A percentile compares a stretch with the other conserved stretches of the same genome.
Evolutionary conservation across 2,797 vertebrate species (phyloP).

Genomic region (Echiichthys vipera): DNA sequence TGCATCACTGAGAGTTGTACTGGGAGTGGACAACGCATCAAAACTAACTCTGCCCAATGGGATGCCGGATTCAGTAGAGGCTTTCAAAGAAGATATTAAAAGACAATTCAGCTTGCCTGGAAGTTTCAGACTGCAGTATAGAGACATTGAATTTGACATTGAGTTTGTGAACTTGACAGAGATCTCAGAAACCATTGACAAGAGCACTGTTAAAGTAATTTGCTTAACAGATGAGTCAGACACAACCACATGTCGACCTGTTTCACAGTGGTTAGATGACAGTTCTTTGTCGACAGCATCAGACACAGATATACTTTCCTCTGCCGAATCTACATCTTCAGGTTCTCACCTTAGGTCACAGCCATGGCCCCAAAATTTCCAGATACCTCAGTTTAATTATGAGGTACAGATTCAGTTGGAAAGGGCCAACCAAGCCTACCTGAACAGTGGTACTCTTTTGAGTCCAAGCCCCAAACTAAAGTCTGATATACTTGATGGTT

Average conservation of each 20-base stretch:
- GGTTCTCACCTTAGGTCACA: background rate
- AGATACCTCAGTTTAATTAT: conserved; percentile 33
- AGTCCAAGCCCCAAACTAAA: no score
- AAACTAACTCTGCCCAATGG: no score
- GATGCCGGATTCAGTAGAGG: background rate
- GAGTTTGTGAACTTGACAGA: no score
- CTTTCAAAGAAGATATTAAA: conserved; percentile 8
- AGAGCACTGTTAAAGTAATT: conserved; percentile 32
- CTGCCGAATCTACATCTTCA: background rate
- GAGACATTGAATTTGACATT: no score
- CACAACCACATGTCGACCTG: no score
- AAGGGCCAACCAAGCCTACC: background rate
- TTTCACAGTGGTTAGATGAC: background rate
- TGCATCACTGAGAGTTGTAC: conserved; percentile 13
- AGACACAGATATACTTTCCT: conserved; percentile 2
- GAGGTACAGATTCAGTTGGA: conserved; percentile 26
- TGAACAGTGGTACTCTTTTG: no score
- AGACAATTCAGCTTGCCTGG: conserved; percentile 17
- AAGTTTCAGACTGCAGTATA: no score
- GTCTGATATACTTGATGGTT: no score
- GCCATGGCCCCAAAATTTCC: conserved; percentile 4
- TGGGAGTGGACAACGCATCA: conserved; percentile 23
- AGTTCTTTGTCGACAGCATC: background rate
- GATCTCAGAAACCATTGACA: no score
- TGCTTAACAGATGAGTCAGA: background rate